A percentile compares a stretch with the other conserved stretches of the same genome.
phyloP scores from a whole-genome alignment of 2,797 vertebrate species.

The Perodicticus potto region DNA sequence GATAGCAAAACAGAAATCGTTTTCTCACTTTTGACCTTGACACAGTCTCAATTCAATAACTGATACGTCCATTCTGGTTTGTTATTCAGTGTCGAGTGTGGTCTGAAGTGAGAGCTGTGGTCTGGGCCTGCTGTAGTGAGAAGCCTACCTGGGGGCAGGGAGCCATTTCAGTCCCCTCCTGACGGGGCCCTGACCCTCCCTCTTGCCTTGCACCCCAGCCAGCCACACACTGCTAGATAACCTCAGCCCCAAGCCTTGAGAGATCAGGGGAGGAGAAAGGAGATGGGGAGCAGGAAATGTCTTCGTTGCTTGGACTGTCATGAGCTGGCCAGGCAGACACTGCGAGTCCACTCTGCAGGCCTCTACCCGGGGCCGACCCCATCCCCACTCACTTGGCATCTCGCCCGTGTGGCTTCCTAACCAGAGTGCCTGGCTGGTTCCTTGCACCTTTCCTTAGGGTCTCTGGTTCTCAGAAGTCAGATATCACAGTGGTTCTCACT shows the following conservation, averaged over 20 bases:
- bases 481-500: background rate
- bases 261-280: background rate
- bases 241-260: background rate
- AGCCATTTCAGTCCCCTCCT: background rate
- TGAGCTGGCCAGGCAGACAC: background rate
- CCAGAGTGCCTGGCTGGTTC: background rate
- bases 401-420: background rate
- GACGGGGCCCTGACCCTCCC: background rate
- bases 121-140: background rate
- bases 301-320: background rate
- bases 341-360: background rate
- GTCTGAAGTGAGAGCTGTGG: background rate
- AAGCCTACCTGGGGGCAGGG: background rate
- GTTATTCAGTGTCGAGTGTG: background rate
- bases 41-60: background rate
- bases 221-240: background rate
- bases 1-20: background rate
- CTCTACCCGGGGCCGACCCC: accelerated
- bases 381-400: background rate
- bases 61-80: background rate
- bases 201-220: background rate
- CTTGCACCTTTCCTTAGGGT: too few species aligned
- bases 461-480: background rate
- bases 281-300: background rate
- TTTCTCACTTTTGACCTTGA: background rate